phyloP scores from a whole-genome alignment of 2,888 invertebrate species.

The Anthophora plumipes region DNA sequence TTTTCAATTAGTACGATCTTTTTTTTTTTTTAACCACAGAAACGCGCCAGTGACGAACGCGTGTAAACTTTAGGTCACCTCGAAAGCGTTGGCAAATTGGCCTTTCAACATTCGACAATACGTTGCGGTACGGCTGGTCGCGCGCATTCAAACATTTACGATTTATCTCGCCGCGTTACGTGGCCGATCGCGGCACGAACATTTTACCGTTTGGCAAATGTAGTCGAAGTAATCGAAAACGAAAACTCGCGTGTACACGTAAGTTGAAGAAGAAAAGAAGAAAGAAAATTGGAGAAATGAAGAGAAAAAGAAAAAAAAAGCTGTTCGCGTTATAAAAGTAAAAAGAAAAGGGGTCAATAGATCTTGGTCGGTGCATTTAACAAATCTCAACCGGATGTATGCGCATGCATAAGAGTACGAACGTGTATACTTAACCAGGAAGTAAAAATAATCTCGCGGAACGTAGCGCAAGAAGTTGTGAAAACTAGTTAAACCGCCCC shows the following conservation, averaged over 20 bases:
- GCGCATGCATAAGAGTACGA: conserved; percentile 1
- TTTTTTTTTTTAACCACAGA: conserved; percentile 22
- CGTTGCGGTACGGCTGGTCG: conserved; percentile 15
- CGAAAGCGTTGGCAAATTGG: conserved; percentile 31
- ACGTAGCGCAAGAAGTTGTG: conserved; percentile 70
- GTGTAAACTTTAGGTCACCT: neutral
- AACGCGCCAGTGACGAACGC: neutral
- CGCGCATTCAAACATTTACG: conserved; percentile 34
- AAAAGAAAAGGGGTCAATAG: conserved; percentile 14
- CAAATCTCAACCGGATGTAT: conserved; percentile 13
- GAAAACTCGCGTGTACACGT: neutral
- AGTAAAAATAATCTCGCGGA: conserved; percentile 69
- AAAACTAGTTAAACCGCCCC: conserved; percentile 73
- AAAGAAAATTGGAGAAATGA: neutral
- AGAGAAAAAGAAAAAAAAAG: neutral
- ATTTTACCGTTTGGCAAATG: conserved; percentile 9
- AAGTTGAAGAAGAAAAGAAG: neutral
- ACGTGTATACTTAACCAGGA: conserved; percentile 48
- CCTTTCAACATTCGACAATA: conserved; percentile 32
- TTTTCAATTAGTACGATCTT: conserved; percentile 41
- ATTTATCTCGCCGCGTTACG: conserved; percentile 24
- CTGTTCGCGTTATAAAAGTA: too few relatives aligned
- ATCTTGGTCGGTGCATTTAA: neutral
- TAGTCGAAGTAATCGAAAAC: too few relatives aligned
- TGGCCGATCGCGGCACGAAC: conserved; percentile 9